Conservation (phyloP, 1,140 invertebrate species). For the Lordiphosa stackelbergi region DNA sequence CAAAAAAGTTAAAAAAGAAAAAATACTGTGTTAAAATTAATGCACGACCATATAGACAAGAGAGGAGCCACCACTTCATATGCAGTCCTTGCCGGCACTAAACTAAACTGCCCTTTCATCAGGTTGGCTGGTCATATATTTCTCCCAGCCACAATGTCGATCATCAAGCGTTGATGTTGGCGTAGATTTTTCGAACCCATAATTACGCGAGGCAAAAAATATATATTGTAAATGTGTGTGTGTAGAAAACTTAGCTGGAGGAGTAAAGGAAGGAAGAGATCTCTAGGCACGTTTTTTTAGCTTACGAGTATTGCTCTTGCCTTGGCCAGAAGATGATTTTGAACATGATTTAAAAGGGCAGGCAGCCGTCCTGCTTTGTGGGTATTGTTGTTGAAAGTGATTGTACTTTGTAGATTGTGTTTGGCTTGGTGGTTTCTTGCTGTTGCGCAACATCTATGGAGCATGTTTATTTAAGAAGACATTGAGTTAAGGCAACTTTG, state of each 20-base stretch:
- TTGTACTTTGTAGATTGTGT: conserved; percentile 61
- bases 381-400: conserved; percentile 59
- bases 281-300: conserved; percentile 49
- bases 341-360: conserved; percentile 65
- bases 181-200: conserved; percentile 60
- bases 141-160: conserved; percentile 52
- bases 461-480: conserved; percentile 11
- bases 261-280: conserved; percentile 19
- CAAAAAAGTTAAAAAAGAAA: conserved; percentile 17
- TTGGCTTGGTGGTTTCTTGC: conserved; percentile 4
- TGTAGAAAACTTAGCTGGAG: conserved; percentile 27
- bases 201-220: conserved; percentile 44
- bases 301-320: background rate
- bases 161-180: conserved; percentile 51
- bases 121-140: conserved; percentile 47
- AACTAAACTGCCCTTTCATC: conserved; percentile 63
- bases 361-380: conserved; percentile 16
- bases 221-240: conserved; percentile 29
- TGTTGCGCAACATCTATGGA: conserved; percentile 4
- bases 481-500: conserved; percentile 19
- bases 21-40: conserved; percentile 65
- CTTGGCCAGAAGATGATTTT: conserved; percentile 27
- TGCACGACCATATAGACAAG: conserved; percentile 53
- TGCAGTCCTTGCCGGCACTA: conserved; percentile 25
- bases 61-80: conserved; percentile 27